phyloP scores from a whole-genome alignment of 2,888 invertebrate genomes.

The Carpatolechia fugitivella region DNA sequence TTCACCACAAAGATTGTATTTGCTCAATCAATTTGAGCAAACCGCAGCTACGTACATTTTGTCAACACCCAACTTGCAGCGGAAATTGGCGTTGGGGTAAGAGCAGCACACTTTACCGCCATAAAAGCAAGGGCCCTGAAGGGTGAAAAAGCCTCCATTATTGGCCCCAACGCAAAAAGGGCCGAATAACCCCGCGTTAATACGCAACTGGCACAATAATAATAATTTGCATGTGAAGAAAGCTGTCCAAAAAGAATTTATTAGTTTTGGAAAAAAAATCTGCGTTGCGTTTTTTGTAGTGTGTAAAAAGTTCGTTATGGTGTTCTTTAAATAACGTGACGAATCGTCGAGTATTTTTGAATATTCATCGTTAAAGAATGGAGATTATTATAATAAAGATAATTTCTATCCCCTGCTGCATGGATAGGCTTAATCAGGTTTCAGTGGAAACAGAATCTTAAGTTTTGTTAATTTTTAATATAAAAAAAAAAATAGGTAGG shows the following conservation, averaged over 20 bases:
- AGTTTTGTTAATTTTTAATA: no score
- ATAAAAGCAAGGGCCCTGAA: background rate
- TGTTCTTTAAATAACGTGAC: background rate
- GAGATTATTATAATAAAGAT: no score
- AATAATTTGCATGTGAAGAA: constrained; percentile 63
- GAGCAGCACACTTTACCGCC: background rate
- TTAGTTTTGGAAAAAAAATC: background rate
- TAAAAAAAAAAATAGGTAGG: no score
- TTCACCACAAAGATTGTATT: background rate
- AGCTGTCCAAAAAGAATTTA: constrained; percentile 19
- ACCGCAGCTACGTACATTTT: no score
- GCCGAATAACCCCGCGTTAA: constrained; percentile 49
- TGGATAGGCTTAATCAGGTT: no score
- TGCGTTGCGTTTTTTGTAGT: background rate
- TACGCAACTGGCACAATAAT: constrained; percentile 53
- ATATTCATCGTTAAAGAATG: no score
- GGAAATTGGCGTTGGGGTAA: background rate
- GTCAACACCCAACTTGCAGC: background rate
- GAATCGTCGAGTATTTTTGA: no score
- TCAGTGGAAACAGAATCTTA: no score
- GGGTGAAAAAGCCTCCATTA: background rate
- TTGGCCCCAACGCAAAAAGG: constrained; percentile 21
- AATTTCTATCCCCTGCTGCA: no score
- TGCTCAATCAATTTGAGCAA: background rate
- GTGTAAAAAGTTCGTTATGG: background rate